Evolutionary conservation across 2,797 vertebrate genomes (phyloP).

Genomic region (Fratercula arctica): DNA sequence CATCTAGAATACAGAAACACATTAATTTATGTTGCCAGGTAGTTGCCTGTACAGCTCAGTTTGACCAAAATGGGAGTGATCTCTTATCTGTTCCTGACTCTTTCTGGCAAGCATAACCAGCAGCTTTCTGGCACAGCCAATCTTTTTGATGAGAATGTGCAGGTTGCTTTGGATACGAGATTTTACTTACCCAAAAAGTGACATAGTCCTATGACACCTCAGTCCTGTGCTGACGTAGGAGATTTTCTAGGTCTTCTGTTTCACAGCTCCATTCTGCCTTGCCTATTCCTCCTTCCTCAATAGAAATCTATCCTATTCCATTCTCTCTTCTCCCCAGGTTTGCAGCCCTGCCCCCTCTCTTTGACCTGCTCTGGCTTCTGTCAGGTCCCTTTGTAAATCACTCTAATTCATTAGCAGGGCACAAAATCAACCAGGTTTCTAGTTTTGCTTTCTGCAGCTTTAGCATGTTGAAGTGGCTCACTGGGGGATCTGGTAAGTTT

Average conservation of each 20-base stretch:
- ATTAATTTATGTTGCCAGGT: neutral
- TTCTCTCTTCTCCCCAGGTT: neutral
- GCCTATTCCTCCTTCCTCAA: neutral
- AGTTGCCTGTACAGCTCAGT: rapidly evolving
- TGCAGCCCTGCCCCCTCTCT: neutral
- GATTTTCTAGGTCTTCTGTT: neutral
- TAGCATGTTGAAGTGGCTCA: neutral
- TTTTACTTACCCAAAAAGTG: neutral
- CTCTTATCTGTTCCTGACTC: neutral
- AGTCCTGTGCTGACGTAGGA: neutral
- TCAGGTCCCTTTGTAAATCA: neutral
- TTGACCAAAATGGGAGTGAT: neutral
- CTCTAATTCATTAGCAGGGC: neutral
- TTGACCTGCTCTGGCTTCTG: neutral
- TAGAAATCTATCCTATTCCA: neutral
- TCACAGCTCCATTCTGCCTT: neutral
- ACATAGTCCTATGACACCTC: neutral
- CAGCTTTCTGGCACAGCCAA: neutral
- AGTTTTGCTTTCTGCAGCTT: neutral
- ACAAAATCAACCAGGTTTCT: neutral
- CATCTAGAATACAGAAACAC: neutral
- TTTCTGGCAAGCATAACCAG: neutral
- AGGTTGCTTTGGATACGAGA: neutral
- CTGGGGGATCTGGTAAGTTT: neutral
- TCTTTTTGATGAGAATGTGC: neutral